phyloP scores from a whole-genome alignment of 2,888 invertebrate genomes.

The Drosophila mimetica region DNA sequence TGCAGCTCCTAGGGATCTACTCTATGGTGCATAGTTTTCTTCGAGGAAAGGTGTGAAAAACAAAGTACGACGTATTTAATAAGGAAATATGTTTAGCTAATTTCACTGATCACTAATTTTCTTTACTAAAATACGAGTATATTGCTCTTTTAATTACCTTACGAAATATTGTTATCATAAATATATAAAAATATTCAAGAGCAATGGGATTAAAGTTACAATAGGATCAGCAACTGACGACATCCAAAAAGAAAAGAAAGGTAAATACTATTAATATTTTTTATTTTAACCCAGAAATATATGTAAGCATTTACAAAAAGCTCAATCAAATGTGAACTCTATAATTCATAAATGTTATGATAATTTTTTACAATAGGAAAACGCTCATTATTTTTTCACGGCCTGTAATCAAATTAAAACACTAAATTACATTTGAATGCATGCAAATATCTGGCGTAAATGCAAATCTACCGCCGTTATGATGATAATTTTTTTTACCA shows the following conservation, averaged over 20 bases:
- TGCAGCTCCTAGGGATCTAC: constrained; percentile 1
- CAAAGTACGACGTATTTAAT: neutral
- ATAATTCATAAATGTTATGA: constrained; percentile 2
- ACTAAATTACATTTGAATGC: constrained; percentile 5
- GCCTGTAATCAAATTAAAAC: neutral
- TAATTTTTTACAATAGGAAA: neutral
- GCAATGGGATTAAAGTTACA: too few relatives aligned
- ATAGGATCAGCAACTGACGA: too few relatives aligned
- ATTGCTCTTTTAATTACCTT: too few relatives aligned
- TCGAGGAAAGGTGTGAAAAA: neutral
- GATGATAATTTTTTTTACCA: neutral
- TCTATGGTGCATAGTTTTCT: neutral
- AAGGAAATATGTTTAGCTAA: neutral
- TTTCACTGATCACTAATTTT: too few relatives aligned
- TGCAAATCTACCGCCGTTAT: constrained; percentile 5
- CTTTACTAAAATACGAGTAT: too few relatives aligned
- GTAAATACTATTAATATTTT: neutral
- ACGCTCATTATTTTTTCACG: neutral
- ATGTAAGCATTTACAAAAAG: neutral
- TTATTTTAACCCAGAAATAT: neutral
- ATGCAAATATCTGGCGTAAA: neutral
- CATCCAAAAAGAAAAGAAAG: too few relatives aligned
- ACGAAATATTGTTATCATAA: too few relatives aligned
- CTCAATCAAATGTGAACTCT: neutral
- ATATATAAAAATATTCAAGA: too few relatives aligned